phyloP scores from a whole-genome alignment of 2,797 vertebrate genomes.

The Alca torda region DNA sequence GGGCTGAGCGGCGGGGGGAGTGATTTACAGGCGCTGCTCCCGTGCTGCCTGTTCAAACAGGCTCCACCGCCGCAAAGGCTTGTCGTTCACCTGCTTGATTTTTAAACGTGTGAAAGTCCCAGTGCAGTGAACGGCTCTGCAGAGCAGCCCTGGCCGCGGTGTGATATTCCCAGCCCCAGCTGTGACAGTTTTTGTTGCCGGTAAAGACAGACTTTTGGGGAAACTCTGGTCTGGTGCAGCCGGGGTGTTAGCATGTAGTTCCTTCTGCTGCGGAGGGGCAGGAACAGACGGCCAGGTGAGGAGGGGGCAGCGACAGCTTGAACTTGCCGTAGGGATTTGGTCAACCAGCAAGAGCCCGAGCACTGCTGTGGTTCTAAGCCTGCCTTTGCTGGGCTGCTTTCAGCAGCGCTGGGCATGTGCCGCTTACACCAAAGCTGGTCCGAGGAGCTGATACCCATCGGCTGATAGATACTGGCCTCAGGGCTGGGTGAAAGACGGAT shows the following conservation, averaged over 20 bases:
- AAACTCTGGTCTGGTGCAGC: background rate
- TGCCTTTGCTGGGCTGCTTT: background rate
- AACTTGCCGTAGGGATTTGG: background rate
- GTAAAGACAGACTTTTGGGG: background rate
- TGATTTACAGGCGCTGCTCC: background rate
- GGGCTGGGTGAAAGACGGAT: background rate
- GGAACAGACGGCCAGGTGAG: background rate
- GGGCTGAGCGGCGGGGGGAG: background rate
- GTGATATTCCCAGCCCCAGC: background rate
- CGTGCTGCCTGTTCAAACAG: background rate
- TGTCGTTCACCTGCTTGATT: background rate
- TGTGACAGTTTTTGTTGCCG: background rate
- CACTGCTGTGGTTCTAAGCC: background rate
- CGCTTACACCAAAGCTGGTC: background rate
- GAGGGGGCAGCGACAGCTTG: background rate
- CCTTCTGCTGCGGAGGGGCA: background rate
- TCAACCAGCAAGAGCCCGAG: background rate
- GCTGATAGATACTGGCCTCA: background rate
- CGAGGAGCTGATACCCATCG: background rate
- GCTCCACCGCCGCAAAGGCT: background rate
- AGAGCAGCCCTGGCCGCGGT: background rate
- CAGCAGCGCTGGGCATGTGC: background rate
- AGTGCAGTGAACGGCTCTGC: background rate
- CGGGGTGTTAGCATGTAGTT: background rate
- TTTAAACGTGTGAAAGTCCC: background rate